Base-by-base conservation (phyloP, 2,888 invertebrate genomes). In the Parnassius glacialis region DNA sequence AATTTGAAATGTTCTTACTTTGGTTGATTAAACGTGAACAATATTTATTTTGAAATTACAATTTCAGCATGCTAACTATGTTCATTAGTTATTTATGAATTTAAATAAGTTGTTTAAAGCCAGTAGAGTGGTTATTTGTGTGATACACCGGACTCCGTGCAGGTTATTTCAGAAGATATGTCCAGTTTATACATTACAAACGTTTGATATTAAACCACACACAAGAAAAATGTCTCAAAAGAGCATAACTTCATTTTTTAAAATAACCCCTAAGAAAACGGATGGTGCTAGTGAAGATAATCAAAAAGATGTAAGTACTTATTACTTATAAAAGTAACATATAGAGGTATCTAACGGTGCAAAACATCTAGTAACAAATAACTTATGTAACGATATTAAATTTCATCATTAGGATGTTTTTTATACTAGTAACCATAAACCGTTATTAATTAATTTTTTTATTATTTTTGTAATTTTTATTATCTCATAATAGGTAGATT, bases 161-260 rank as follows among this genome's bases (percentile, higher is more conserved):
- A 9, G 9, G 13, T 48, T 48, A 41, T 44, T n/a, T 10, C 51
- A 44, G 7, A 41, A 2, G 45, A 42, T 47, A 55, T 55, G 54
- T 9, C 51, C 16, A n/a, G 9, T 34, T 47, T 20, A 47, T 42
- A 13, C 45, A n/a, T 45, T 25, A 44, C 5, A 45, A 10, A n/a
- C 41, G 16, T 12, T 41, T 7, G 2, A 10, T 50, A 25, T n/a
- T 53, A 48, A 3, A 9, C 50, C 67, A 43, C 53, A 55, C 52
- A 12, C 57, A 12, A 74, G 68, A 66, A 80, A 64, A 1, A 92
- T 92, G 92, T 77, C 92, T 2, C 92, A 92, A 68, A 85, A 81
- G 68, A 90, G 84, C 65, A 92, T 92, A 47, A 91, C 81, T 11
- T 91, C 90, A 0, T 92, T 91, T 67, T 92, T 92, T 66, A 85